Percentiles rank a stretch among this genome's conserved stretches.
These are phyloP conservation scores for Drosophila miranda DNA, from an alignment of 1,140 invertebrate genomes.

Conservation along the genomic window DNA sequence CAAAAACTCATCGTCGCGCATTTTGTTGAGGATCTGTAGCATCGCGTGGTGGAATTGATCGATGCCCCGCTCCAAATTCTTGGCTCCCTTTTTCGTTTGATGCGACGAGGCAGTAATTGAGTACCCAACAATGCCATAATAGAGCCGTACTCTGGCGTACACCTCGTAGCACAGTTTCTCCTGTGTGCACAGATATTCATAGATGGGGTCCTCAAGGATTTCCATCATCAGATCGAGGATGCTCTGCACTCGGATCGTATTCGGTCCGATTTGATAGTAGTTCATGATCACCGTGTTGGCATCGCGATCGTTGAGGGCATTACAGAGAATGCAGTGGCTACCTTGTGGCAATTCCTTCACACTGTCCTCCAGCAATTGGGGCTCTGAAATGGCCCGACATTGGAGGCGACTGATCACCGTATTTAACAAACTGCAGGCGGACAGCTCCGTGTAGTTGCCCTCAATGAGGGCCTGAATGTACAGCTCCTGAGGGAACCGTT, in stretches of 20 bases:
- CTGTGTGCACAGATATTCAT: constrained; percentile 92
- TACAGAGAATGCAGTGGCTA: constrained; percentile 86
- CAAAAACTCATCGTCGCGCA: constrained; percentile 86
- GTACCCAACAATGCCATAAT: constrained; percentile 89
- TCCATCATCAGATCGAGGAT: constrained; percentile 90
- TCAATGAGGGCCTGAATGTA: constrained; percentile 89
- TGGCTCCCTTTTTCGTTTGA: constrained; percentile 87
- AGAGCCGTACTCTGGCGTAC: constrained; percentile 86
- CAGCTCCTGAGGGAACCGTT: constrained; percentile 85
- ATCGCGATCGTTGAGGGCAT: constrained; percentile 88
- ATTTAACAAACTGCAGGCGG: constrained; percentile 84
- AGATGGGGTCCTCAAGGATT: constrained; percentile 93
- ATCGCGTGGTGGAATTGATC: constrained; percentile 89
- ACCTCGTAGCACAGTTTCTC: constrained; percentile 95
- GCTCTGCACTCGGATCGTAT: constrained; percentile 86
- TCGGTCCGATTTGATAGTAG: constrained; percentile 92
- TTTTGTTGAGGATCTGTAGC: constrained; percentile 84
- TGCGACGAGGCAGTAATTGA: constrained; percentile 89
- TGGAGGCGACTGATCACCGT: constrained; percentile 73
- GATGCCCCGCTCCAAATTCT: constrained; percentile 89
- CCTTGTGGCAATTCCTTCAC: constrained; percentile 86
- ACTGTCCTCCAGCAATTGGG: constrained; percentile 61
- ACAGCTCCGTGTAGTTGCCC: constrained; percentile 87
- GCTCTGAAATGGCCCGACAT: constrained; percentile 66
- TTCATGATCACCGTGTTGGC: constrained; percentile 93